Evolutionary conservation across 2,888 invertebrate genomes (phyloP).

Genomic region (Carabus problematicus): DNA sequence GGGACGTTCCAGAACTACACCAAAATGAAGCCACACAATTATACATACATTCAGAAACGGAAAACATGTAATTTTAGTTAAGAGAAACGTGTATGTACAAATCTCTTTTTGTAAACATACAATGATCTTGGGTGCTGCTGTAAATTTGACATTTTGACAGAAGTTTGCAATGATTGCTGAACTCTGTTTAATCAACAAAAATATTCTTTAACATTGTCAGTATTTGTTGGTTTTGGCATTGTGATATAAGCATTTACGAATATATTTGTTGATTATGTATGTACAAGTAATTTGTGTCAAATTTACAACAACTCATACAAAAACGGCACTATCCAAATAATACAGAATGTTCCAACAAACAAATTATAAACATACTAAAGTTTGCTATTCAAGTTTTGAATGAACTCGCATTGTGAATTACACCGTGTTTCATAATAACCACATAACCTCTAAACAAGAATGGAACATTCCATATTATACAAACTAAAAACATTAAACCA

Average conservation of each 20-base stretch:
- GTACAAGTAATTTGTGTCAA: slow-evolving; percentile 9
- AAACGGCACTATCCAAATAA: slow-evolving; percentile 25
- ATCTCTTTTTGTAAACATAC: slow-evolving; percentile 35
- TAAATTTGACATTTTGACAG: slow-evolving; percentile 5
- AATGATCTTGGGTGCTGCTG: slow-evolving; percentile 20
- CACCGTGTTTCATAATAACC: neutral
- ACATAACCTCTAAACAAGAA: neutral
- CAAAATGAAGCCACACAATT: slow-evolving; percentile 28
- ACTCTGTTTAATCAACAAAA: slow-evolving; percentile 22
- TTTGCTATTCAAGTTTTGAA: neutral
- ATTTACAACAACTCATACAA: slow-evolving; percentile 29
- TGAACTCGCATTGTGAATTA: neutral
- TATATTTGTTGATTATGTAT: slow-evolving; percentile 29
- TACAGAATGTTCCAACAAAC: slow-evolving; percentile 10
- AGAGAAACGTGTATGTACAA: slow-evolving; percentile 27
- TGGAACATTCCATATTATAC: neutral
- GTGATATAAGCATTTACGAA: slow-evolving; percentile 11
- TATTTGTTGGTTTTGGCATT: slow-evolving; percentile 35
- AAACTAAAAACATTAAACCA: slow-evolving; percentile 25
- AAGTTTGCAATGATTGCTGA: neutral
- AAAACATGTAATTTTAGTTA: slow-evolving; percentile 27
- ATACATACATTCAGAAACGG: slow-evolving; percentile 41
- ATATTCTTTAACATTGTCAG: slow-evolving; percentile 23
- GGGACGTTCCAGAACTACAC: slow-evolving; percentile 85
- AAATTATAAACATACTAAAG: neutral